phyloP scores from a whole-genome alignment of 2,797 vertebrate genomes.

The Siniperca scherzeri region DNA sequence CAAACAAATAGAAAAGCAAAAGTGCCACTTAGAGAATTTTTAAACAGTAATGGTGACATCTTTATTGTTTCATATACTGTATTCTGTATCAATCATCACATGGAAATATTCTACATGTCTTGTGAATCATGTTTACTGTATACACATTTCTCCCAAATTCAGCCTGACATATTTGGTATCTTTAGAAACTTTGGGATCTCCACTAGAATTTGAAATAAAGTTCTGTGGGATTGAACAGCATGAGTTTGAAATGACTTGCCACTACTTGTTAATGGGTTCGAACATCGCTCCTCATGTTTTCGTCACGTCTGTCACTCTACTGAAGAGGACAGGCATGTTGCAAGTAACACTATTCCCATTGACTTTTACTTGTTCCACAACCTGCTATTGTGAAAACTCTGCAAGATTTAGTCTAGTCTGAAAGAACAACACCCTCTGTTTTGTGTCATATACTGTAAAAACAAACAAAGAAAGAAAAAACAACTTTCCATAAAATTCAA shows the following conservation, averaged over 20 bases:
- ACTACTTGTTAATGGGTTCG: conserved; percentile 11
- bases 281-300: conserved; percentile 15
- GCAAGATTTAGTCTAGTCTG: not conserved
- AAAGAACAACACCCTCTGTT: not conserved
- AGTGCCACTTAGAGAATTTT: not conserved
- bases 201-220: not conserved
- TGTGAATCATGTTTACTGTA: not conserved
- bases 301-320: conserved; percentile 3
- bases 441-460: not conserved
- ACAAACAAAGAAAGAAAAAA: not conserved
- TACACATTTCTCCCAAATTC: not conserved
- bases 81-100: not conserved
- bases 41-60: not conserved
- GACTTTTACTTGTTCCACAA: conserved; percentile 10
- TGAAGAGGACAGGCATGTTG: not conserved
- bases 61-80: not conserved
- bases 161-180: not conserved
- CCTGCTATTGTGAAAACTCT: conserved; percentile 7
- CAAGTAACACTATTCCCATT: not conserved
- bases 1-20: not conserved
- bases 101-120: not conserved
- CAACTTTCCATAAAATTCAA: not conserved
- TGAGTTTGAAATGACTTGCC: not conserved
- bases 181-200: not conserved
- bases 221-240: not conserved